Percentiles rank a stretch among this genome's conserved stretches.
These are phyloP conservation scores for Triplophysa rosa DNA, from an alignment of 2,113 vertebrate species.

Conservation along the genomic window DNA sequence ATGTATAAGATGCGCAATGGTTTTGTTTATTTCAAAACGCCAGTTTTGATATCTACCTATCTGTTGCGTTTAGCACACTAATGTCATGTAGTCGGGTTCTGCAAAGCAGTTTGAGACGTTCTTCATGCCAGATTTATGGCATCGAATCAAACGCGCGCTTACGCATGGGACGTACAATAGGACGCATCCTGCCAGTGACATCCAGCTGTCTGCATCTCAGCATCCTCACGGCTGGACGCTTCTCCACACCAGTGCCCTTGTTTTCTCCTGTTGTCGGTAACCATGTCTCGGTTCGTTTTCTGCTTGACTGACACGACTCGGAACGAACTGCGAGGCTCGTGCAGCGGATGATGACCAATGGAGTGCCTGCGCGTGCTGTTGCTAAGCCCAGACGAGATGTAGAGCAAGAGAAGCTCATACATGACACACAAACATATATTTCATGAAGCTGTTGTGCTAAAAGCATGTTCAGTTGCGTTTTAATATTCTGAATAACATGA, in stretches of 20 bases:
- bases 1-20: neutral
- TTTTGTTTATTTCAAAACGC: neutral
- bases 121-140: neutral
- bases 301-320: conserved; percentile 18
- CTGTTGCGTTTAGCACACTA: neutral
- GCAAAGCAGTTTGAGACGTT: neutral
- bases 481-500: too few species aligned
- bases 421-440: neutral
- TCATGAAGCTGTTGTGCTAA: neutral
- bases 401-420: neutral
- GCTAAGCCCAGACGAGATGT: conserved; percentile 33
- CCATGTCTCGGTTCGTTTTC: conserved; percentile 18
- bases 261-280: conserved; percentile 46
- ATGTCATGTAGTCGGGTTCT: neutral
- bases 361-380: conserved; percentile 22
- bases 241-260: conserved; percentile 49
- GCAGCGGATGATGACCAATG: conserved; percentile 43
- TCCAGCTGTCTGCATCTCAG: conserved; percentile 16
- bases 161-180: neutral
- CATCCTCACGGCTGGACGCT: conserved; percentile 25
- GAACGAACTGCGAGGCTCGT: conserved; percentile 19
- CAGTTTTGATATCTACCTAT: neutral
- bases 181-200: neutral
- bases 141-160: neutral
- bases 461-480: neutral